Base-by-base conservation (phyloP, 2,113 vertebrate genomes). In the Ophthalmolycus amberensis region DNA sequence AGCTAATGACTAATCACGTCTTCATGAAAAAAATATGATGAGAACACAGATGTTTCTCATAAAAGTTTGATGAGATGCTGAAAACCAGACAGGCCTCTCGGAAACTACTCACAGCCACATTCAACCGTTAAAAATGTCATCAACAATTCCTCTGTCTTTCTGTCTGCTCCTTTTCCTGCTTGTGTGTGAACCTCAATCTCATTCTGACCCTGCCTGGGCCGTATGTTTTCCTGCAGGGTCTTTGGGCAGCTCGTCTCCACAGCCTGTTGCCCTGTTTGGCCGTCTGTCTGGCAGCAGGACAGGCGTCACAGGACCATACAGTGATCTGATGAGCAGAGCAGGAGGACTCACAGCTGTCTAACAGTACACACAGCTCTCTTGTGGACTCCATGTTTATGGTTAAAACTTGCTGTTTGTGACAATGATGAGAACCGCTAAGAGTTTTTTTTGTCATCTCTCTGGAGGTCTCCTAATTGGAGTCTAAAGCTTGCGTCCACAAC, bases 81-180 rank as follows among this genome's bases (percentile, higher is more conserved):
- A 82, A 88, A 76, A 87, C 63, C 82, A 89, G 77, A 71, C 29
- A 16, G 82, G 4, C 67, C n/a, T 63, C 62, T 87, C 80, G 79
- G 65, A 76, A 65, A 48, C 46, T 16, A 48, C 46, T 48, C 46
- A 71, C 20, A 3, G 34, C 50, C 83, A 66, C 67, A 75, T 52
- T 44, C 80, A 34, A 64, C 37, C 34, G 29, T 68, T 59, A 0
- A 54, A 67, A 64, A 3, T 18, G 27, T 42, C 5, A 22, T 56
- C 27, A 29, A 72, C 7, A 46, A 27, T 12, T 34, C 34, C 34
- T 34, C 34, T 34, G 34, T 63, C 12, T 72, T 22, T 65, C 50
- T 59, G 52, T 63, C 65, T 76, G 42, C 34, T 14, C 38, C 37
- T 67, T 25, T 34, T 72, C 74, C 56, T 62, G 48, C 54, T 18